A percentile compares a stretch with the other conserved stretches of the same genome.
These are phyloP conservation scores for Albula goreensis DNA, from an alignment of 2,113 vertebrate species.

Conservation along the genomic window DNA sequence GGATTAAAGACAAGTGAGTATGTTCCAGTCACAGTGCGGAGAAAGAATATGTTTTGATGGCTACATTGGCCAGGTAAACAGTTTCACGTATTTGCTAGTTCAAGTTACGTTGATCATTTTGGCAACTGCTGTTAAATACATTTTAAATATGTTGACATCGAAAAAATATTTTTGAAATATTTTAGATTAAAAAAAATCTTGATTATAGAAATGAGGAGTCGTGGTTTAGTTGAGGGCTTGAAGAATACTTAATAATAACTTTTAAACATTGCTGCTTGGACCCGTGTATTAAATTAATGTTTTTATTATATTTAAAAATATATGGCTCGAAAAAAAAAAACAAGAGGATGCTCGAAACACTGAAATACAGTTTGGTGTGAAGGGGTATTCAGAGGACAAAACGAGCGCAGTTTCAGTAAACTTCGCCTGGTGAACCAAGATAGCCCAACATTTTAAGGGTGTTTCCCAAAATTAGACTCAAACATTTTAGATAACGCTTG, in stretches of 20 bases:
- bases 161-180: no score
- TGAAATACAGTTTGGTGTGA: conserved; percentile 55
- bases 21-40: not conserved
- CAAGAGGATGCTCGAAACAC: not conserved
- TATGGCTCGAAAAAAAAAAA: not conserved
- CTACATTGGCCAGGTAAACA: no score
- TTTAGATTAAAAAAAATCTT: no score
- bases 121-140: not conserved
- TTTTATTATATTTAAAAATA: not conserved
- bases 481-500: conserved; percentile 66
- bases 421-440: conserved; percentile 70
- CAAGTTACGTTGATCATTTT: not conserved
- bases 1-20: not conserved
- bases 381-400: conserved; percentile 40
- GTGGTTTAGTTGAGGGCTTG: not conserved
- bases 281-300: not conserved
- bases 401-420: conserved; percentile 46
- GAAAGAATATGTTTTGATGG: not conserved
- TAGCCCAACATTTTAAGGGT: conserved; percentile 65
- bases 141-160: no score
- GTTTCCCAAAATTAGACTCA: conserved; percentile 69
- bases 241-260: not conserved
- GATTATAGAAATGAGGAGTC: no score
- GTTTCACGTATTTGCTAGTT: not conserved
- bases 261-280: not conserved